Evolutionary conservation across 1,140 invertebrate species (phyloP).

Genomic region (Mycetomoellerius zeteki): DNA sequence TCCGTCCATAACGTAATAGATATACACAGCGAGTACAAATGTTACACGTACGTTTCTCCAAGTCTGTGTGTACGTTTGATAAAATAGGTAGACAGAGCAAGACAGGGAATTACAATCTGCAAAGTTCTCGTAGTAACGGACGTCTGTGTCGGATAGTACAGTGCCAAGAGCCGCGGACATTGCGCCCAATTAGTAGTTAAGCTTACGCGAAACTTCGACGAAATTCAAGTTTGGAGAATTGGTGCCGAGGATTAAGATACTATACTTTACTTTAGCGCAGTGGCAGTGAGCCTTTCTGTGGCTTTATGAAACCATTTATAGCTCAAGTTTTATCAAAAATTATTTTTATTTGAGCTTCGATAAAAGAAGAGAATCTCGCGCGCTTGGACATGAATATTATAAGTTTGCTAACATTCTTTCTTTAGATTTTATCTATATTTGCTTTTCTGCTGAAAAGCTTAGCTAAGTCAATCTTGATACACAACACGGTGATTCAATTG

Average conservation of each 20-base stretch:
- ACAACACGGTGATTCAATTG: not conserved
- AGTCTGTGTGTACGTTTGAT: slow-evolving; percentile 3
- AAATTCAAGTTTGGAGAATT: slow-evolving; percentile 71
- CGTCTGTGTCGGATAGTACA: slow-evolving; percentile 68
- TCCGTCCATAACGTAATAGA: not conserved
- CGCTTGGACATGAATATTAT: not conserved
- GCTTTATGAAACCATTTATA: slow-evolving; percentile 17
- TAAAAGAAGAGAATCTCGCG: not conserved
- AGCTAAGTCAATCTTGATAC: not conserved
- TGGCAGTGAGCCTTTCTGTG: not conserved
- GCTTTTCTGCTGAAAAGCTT: not conserved
- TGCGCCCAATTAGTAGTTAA: slow-evolving; percentile 74
- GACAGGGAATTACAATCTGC: slow-evolving; percentile 74
- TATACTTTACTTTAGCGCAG: slow-evolving; percentile 54
- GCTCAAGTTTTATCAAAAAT: slow-evolving; percentile 29
- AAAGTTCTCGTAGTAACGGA: slow-evolving; percentile 72
- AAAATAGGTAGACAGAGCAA: slow-evolving; percentile 31
- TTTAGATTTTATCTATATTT: not conserved
- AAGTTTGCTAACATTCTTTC: not conserved
- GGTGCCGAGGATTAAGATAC: slow-evolving; percentile 65
- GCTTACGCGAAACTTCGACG: slow-evolving; percentile 72
- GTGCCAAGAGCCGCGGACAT: slow-evolving; percentile 69
- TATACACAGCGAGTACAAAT: not conserved
- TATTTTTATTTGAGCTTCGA: not conserved
- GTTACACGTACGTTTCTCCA: not conserved